Conservation (phyloP, 2,797 vertebrate genomes). For the Catamblyrhynchus diadema region DNA sequence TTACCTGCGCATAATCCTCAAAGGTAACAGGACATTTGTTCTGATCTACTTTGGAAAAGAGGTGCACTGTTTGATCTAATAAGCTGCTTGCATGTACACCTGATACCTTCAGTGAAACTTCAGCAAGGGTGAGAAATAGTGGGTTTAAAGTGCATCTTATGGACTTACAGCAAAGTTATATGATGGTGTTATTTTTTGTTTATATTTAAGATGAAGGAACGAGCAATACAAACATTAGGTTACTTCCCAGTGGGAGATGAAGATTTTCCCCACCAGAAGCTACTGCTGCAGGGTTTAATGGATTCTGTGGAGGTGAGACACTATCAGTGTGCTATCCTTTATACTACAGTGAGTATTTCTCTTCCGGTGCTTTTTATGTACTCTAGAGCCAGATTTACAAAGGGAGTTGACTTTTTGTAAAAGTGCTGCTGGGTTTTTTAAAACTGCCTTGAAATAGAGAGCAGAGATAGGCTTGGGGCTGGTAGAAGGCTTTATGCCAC, state of each 20-base stretch:
- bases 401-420: not conserved
- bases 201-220: slow-evolving; percentile 90
- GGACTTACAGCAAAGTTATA: not conserved
- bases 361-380: not conserved
- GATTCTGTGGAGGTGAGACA: slow-evolving; percentile 94
- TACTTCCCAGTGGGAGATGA: slow-evolving; percentile 95
- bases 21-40: not conserved
- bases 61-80: not conserved
- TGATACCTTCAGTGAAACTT: not conserved
- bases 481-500: not conserved
- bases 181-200: not conserved
- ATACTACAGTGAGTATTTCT: not conserved
- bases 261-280: slow-evolving; percentile 93
- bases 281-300: slow-evolving; percentile 94
- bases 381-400: not conserved
- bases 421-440: not conserved
- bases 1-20: not conserved
- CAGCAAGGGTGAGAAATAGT: not conserved
- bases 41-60: not conserved
- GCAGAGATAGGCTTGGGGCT: not conserved
- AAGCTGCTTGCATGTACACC: not conserved
- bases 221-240: slow-evolving; percentile 92
- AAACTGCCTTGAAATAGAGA: not conserved
- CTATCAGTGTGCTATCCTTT: not conserved
- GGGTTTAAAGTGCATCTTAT: not conserved